Conservation (phyloP, 2,797 vertebrate species). For the Zonotrichia albicollis region DNA sequence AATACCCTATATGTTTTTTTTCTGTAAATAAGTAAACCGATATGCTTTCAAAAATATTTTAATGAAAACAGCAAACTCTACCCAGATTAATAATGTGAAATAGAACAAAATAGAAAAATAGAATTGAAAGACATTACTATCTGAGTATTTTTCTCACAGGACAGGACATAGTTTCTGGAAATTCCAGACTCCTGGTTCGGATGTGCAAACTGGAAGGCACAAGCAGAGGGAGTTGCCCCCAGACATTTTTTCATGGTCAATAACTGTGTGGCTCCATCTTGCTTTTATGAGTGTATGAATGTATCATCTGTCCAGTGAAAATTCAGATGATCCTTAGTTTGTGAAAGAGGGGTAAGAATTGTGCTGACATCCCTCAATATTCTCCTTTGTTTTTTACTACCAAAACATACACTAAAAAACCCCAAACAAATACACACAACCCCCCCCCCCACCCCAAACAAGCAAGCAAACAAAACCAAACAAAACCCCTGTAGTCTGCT, state of each 20-base stretch:
- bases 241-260: background rate
- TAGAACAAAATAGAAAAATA: background rate
- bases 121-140: background rate
- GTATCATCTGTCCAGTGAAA: background rate
- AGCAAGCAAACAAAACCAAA: background rate
- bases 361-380: background rate
- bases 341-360: background rate
- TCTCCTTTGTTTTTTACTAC: background rate
- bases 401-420: background rate
- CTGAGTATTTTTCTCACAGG: background rate
- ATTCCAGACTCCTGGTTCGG: background rate
- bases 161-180: background rate
- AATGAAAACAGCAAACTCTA: background rate
- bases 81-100: background rate
- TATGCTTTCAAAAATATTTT: background rate
- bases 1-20: background rate
- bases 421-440: background rate
- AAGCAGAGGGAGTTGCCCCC: background rate
- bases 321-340: background rate
- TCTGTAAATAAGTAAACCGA: background rate
- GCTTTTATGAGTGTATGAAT: background rate
- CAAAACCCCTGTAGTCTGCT: background rate
- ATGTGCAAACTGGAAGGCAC: background rate
- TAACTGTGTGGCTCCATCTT: background rate
- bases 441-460: accelerated